phyloP scores from a whole-genome alignment of 2,113 vertebrate genomes.

The Varanus salvator region DNA sequence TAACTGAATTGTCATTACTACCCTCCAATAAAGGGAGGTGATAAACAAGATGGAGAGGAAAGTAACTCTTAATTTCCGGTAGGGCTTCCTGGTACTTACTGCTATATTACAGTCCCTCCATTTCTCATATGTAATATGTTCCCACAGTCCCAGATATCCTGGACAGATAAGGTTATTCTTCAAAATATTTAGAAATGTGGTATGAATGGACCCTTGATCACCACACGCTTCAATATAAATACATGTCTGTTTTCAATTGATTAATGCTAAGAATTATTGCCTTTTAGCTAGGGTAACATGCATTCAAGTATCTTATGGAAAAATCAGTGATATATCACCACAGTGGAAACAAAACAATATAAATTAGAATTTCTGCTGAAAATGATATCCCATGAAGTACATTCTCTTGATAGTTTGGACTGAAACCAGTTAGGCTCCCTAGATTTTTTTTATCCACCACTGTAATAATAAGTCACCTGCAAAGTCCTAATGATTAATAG shows the following conservation, averaged over 20 bases:
- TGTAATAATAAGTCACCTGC: background rate
- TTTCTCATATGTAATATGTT: background rate
- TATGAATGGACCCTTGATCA: background rate
- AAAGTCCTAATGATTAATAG: slow-evolving; percentile 9
- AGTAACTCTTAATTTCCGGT: background rate
- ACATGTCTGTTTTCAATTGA: background rate
- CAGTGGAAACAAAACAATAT: background rate
- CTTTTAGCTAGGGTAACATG: background rate
- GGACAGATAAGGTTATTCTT: background rate
- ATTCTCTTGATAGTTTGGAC: background rate
- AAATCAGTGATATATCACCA: slow-evolving; percentile 15
- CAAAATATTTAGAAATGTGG: background rate
- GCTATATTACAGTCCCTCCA: background rate
- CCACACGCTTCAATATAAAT: background rate
- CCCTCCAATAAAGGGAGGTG: background rate
- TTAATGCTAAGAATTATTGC: background rate
- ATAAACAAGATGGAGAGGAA: background rate
- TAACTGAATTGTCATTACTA: background rate
- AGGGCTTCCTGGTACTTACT: background rate
- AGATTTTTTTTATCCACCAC: background rate
- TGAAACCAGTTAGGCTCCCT: background rate
- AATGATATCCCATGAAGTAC: background rate
- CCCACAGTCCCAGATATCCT: background rate
- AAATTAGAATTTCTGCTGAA: background rate
- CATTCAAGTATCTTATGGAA: background rate